A percentile compares a stretch with the other conserved stretches of the same genome.
These are phyloP conservation scores for Oasisia sp. DNA, from an alignment of 2,888 invertebrate species.

Conservation along the genomic window DNA sequence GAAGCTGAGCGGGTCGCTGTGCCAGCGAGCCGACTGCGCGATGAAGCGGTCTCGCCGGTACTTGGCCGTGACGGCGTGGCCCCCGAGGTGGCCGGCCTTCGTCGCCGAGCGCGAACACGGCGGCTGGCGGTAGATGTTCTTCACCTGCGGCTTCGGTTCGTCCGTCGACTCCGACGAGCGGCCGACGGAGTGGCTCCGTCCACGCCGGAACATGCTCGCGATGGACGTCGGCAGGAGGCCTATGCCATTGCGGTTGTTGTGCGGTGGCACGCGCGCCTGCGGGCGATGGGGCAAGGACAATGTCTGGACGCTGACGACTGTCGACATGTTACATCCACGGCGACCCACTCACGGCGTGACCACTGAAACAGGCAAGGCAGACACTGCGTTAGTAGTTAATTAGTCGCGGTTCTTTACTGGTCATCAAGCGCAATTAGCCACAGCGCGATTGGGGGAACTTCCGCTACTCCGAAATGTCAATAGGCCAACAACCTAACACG, in stretches of 20 bases:
- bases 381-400: neutral
- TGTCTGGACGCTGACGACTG: neutral
- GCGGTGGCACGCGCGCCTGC: neutral
- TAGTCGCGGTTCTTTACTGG: neutral
- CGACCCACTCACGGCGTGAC: neutral
- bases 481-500: neutral
- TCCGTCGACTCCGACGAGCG: neutral
- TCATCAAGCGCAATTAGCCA: neutral
- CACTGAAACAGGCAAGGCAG: neutral
- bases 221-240: slow-evolving; percentile 1
- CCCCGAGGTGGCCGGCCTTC: neutral
- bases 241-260: neutral
- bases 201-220: neutral
- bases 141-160: neutral
- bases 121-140: neutral
- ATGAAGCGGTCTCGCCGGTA: slow-evolving; percentile 6
- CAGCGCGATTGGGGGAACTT: neutral
- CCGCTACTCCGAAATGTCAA: neutral
- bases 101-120: neutral
- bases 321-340: neutral
- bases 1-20: slow-evolving; percentile 13
- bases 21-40: neutral
- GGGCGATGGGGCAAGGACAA: neutral
- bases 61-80: neutral
- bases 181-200: neutral